A percentile compares a stretch with the other conserved stretches of the same genome.
Conservation (phyloP, 2,113 vertebrate genomes). For the Glaucidium brasilianum region DNA sequence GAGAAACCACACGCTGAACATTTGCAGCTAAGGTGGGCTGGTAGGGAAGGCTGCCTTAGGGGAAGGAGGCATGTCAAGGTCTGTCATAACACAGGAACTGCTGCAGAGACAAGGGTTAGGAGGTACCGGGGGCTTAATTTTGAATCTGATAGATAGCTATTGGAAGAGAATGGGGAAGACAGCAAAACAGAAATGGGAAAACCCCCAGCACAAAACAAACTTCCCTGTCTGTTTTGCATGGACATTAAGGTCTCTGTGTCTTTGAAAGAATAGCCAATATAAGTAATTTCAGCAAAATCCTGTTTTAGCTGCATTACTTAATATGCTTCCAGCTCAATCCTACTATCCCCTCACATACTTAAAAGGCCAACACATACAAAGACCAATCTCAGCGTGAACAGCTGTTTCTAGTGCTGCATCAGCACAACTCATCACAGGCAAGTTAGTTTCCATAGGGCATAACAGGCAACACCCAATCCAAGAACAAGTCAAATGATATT, state of each 20-base stretch:
- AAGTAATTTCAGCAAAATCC: neutral
- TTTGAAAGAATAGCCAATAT: neutral
- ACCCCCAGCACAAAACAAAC: neutral
- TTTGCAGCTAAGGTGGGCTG: neutral
- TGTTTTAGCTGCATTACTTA: neutral
- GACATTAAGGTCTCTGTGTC: neutral
- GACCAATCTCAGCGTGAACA: neutral
- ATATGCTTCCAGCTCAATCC: neutral
- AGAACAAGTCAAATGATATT: neutral
- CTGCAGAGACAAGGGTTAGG: neutral
- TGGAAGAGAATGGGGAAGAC: neutral
- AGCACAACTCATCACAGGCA: neutral
- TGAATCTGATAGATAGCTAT: neutral
- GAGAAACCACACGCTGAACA: neutral
- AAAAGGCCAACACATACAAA: neutral
- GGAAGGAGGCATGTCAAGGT: rapidly evolving
- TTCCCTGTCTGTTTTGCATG: neutral
- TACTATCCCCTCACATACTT: neutral
- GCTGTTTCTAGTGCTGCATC: neutral
- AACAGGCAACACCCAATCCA: neutral
- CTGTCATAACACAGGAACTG: neutral
- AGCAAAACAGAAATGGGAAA: neutral
- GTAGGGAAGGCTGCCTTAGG: neutral
- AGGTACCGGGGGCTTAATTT: neutral
- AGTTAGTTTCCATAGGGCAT: neutral